Evolutionary conservation across 2,113 vertebrate genomes (phyloP).

Genomic region (Hepsetus odoe): DNA sequence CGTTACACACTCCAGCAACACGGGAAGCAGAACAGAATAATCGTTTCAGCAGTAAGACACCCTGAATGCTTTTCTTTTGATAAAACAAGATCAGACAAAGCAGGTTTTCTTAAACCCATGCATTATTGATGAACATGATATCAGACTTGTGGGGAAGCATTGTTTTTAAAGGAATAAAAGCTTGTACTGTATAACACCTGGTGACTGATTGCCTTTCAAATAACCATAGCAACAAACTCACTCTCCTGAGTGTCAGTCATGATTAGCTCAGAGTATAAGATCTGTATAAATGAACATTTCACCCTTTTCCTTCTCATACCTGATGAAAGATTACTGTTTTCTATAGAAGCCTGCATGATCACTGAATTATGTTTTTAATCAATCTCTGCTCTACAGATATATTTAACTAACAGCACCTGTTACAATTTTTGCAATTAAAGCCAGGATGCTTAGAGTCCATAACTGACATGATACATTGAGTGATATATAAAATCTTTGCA

Average conservation of each 20-base stretch:
- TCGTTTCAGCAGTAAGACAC: not conserved
- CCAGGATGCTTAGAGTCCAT: not conserved
- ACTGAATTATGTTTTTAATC: not conserved
- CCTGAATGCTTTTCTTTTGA: not conserved
- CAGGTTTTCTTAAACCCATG: not conserved
- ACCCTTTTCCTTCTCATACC: not conserved
- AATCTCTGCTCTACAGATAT: not conserved
- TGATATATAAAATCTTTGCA: not conserved
- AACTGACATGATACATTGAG: not conserved
- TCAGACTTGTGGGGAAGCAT: not conserved
- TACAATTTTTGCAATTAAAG: not conserved
- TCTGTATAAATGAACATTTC: not conserved
- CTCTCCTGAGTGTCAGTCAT: not conserved
- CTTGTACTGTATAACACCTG: not conserved
- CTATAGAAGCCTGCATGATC: not conserved
- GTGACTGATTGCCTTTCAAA: constrained; percentile 11
- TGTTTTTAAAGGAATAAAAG: not conserved
- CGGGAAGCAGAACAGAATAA: constrained; percentile 2
- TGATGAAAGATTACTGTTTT: not conserved
- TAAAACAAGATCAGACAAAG: constrained; percentile 15
- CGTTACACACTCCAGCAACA: not conserved
- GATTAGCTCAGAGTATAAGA: not conserved
- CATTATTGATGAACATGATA: not conserved
- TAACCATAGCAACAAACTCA: constrained; percentile 28
- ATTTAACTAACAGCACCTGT: not conserved